These are phyloP conservation scores for Synergus itoensis DNA, from an alignment of 2,888 invertebrate genomes.

Conservation along the genomic window DNA sequence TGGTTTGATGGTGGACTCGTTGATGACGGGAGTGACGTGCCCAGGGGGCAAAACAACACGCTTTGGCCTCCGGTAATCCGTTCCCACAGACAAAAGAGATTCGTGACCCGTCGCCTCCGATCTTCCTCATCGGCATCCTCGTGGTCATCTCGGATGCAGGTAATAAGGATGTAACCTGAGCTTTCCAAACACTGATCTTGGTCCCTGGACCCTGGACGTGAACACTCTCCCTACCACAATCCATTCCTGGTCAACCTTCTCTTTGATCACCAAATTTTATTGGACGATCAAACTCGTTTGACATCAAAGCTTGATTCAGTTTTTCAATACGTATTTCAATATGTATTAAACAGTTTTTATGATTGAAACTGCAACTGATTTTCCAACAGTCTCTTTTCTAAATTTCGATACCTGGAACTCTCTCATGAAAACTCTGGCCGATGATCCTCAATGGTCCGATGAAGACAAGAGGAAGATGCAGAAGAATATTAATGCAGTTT, in stretches of 20 bases:
- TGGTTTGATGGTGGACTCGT: constrained; percentile 61
- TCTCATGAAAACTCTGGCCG: constrained; percentile 26
- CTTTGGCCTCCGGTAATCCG: constrained; percentile 65
- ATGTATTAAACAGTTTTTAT: no score
- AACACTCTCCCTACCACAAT: constrained; percentile 4
- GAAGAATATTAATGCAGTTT: constrained; percentile 35
- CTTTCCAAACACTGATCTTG: constrained; percentile 61
- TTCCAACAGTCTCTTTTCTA: background rate
- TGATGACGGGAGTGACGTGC: constrained; percentile 62
- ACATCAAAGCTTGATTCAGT: background rate
- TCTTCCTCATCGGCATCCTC: constrained; percentile 68
- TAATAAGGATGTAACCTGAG: constrained; percentile 77
- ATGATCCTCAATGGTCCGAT: background rate
- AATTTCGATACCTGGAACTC: background rate
- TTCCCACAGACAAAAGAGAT: constrained; percentile 76
- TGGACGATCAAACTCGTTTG: background rate
- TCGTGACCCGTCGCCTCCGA: constrained; percentile 74
- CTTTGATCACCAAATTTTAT: background rate
- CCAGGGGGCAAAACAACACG: constrained; percentile 68
- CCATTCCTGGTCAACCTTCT: constrained; percentile 23
- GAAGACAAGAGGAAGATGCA: constrained; percentile 44
- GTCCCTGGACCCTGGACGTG: constrained; percentile 41
- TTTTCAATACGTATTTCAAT: constrained; percentile 11
- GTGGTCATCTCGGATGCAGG: constrained; percentile 67
- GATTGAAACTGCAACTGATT: background rate